Percentiles rank a stretch among this genome's conserved stretches.
phyloP scores from a whole-genome alignment of 1,140 invertebrate genomes.

The Drosophila persimilis region DNA sequence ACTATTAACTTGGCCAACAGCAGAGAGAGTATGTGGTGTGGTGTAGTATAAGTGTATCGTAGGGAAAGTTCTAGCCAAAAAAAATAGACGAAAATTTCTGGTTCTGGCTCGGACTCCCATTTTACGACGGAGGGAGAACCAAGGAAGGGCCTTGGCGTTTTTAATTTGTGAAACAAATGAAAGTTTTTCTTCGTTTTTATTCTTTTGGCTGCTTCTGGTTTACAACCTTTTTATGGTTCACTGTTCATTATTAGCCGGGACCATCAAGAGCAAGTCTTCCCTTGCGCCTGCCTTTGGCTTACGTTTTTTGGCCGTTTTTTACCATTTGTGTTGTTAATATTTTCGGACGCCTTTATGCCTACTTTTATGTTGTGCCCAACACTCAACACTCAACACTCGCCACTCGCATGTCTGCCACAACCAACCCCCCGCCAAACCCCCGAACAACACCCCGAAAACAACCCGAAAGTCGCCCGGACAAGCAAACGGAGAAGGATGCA shows the following conservation, averaged over 20 bases:
- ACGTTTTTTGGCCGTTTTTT: conserved; percentile 25
- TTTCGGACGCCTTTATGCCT: conserved; percentile 75
- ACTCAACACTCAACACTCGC: conserved; percentile 24
- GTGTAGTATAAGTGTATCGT: too few species aligned
- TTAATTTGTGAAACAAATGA: conserved; percentile 80
- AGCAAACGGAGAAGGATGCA: conserved; percentile 86
- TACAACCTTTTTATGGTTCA: conserved; percentile 81
- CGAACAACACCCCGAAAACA: conserved; percentile 15
- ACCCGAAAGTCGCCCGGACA: conserved; percentile 87
- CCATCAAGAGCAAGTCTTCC: conserved; percentile 52
- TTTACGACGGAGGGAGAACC: conserved; percentile 45
- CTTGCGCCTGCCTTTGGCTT: conserved; percentile 11
- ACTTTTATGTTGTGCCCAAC: conserved; percentile 65
- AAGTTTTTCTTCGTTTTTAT: conserved; percentile 59
- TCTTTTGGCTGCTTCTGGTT: conserved; percentile 33
- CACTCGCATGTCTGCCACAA: conserved; percentile 62
- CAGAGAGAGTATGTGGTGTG: neutral
- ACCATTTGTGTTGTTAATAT: conserved; percentile 68
- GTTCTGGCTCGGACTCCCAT: conserved; percentile 28
- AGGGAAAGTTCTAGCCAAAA: neutral
- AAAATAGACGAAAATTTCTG: conserved; percentile 45
- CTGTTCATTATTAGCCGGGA: conserved; percentile 71
- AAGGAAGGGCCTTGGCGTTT: conserved; percentile 37
- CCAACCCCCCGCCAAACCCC: conserved; percentile 35
- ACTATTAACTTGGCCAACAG: conserved; percentile 57